Evolutionary conservation across 2,797 vertebrate species (phyloP), one percentile per base, ranked within the genome.

Genomic region (Dipus sagitta): DNA sequence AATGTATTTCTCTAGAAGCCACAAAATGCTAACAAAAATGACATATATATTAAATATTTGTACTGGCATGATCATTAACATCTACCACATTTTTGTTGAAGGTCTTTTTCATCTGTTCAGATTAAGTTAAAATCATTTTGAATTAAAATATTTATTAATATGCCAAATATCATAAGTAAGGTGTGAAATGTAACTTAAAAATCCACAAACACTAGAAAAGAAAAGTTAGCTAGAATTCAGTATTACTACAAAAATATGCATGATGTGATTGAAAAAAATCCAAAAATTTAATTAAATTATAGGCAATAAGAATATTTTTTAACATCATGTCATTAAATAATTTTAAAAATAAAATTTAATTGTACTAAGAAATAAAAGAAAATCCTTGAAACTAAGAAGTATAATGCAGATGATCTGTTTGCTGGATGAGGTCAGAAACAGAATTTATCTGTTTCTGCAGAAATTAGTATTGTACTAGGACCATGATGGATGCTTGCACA

Each of bases 141-240:
- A 82, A 74, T 54, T 76, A 74, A 90, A 76, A 65, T 2, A 64
- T 91, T 52, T 83, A 89, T 81, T 92, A 88, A 77, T 58, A 20
- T 70, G 75, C 17, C 65, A 91, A 88, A 80, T 21, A 87, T 80
- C 1, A 60, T 2, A 92, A 54, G 0, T 68, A 71, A 89, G 15
- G n/a, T 72, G 3, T 77, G 47, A 87, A 95, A 71, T 68, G 3
- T n/a, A 72, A 65, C 17, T 86, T 91, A 67, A 94, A 90, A 81
- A 62, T 28, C 12, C 1, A 90, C 20, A 83, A 28, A 77, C 26
- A 76, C 15, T 54, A 80, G 54, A n/a, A 4, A 76, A 88, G 24
- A 4, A 54, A 88, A 88, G 38, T 70, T 74, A 54, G 17, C 17
- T 65, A 78, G 6, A 88, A 26, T 64, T 86, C 10, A 86, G 2